These are phyloP conservation scores for Panthera uncia DNA, from an alignment of 2,113 vertebrate genomes.

Conservation along the genomic window DNA sequence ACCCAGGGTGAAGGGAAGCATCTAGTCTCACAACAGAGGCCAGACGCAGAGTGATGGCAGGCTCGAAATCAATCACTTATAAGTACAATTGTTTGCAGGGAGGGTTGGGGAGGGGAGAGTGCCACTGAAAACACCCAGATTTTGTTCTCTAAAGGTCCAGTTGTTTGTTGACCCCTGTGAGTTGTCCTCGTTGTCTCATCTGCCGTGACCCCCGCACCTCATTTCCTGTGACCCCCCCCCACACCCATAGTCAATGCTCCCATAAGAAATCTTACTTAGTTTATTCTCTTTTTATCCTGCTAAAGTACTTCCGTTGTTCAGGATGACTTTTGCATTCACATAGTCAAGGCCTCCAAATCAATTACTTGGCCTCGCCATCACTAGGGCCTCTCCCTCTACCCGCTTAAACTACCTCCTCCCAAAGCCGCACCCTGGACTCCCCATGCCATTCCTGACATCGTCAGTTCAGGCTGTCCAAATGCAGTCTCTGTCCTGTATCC, in stretches of 20 bases:
- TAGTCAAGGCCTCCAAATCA: neutral
- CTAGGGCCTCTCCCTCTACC: neutral
- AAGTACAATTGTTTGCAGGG: neutral
- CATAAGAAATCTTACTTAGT: neutral
- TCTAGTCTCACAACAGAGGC: neutral
- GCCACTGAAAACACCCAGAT: neutral
- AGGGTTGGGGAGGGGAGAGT: neutral
- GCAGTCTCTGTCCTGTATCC: neutral
- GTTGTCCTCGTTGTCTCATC: neutral
- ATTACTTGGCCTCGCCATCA: neutral
- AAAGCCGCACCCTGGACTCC: neutral
- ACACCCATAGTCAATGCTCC: neutral
- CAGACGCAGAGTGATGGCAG: neutral
- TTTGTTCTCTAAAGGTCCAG: neutral
- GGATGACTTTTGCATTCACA: neutral
- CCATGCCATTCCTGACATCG: neutral
- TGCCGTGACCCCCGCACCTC: neutral
- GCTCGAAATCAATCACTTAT: fast-evolving
- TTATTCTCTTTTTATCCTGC: neutral
- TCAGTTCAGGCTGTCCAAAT: neutral
- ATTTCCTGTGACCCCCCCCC: no score
- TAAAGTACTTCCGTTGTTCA: neutral
- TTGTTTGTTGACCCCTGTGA: neutral
- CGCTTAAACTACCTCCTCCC: neutral
- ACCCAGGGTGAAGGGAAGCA: neutral